These are phyloP conservation scores for Bubo scandiacus DNA, from an alignment of 2,113 vertebrate species.

Conservation along the genomic window DNA sequence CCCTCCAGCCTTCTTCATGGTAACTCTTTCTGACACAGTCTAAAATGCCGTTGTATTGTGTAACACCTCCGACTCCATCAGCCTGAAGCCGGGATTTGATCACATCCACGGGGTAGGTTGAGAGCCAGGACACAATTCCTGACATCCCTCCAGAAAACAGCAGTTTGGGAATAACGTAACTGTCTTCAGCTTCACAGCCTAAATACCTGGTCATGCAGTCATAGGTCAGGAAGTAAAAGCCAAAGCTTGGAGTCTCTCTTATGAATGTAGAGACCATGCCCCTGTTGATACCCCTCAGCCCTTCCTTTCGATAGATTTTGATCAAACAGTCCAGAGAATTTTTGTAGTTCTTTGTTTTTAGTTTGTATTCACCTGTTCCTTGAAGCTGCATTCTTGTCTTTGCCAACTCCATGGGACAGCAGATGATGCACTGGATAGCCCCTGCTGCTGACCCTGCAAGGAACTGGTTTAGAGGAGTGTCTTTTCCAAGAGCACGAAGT, in stretches of 20 bases:
- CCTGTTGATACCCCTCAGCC: slow-evolving; percentile 86
- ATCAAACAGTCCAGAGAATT: slow-evolving; percentile 92
- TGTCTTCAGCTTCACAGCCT: slow-evolving; percentile 86
- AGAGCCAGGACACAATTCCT: slow-evolving; percentile 92
- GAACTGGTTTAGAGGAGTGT: slow-evolving; percentile 94
- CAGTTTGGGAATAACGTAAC: slow-evolving; percentile 90
- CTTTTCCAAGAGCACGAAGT: slow-evolving; percentile 83
- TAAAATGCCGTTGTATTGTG: slow-evolving; percentile 84
- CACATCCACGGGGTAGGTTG: slow-evolving; percentile 93
- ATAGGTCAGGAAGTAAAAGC: slow-evolving; percentile 93
- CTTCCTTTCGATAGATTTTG: slow-evolving; percentile 90
- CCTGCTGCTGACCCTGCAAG: slow-evolving; percentile 90
- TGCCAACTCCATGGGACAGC: slow-evolving; percentile 97
- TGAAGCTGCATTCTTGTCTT: slow-evolving; percentile 98
- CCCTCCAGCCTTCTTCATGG: slow-evolving; percentile 85
- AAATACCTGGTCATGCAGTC: slow-evolving; percentile 87
- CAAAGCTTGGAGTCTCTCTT: slow-evolving; percentile 93
- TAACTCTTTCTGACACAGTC: slow-evolving; percentile 91
- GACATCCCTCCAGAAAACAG: slow-evolving; percentile 92
- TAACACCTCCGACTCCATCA: slow-evolving; percentile 84
- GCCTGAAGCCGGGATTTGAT: slow-evolving; percentile 96
- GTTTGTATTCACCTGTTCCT: slow-evolving; percentile 86
- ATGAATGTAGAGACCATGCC: slow-evolving; percentile 92
- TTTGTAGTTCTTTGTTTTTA: slow-evolving; percentile 84
- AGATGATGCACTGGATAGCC: slow-evolving; percentile 91